Evolutionary conservation across 2,113 vertebrate species (phyloP), one percentile per base, ranked within the genome.

Genomic region (Phoxinus phoxinus): DNA sequence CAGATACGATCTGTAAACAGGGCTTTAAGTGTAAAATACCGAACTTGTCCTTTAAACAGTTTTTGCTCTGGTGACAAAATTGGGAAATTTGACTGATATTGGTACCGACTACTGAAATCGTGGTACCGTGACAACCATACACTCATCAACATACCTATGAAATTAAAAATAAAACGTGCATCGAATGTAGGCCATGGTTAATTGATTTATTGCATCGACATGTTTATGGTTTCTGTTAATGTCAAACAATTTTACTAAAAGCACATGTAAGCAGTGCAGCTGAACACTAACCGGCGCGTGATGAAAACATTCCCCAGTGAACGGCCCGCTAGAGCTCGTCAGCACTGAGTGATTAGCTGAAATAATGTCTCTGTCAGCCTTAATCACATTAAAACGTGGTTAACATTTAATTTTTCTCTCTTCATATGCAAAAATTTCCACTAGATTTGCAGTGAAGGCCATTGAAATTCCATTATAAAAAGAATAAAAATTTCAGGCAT

Each of bases 401-500:
- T 98, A 99, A 99, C 98, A 97, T 99, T 98, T 98, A 98, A 98
- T 98, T 98, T 99, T 98, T 97, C 97, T 96, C 94, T 98, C 97
- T 99, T 99, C 97, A 98, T 99, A 99, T 99, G 98, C 97, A 96
- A 97, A 97, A 98, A 97, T 99, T 99, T 99, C 98, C 98, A 98
- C 96, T 98, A 99, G 97, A 98, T 99, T 99, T 99, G 97, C 97
- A 97, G 95, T 96, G 95, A 94, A 98, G 97, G 97, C 97, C 97
- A 98, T 99, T 99, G 98, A 97, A 99, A 98, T 99, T 97, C 97
- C 97, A 99, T 99, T 98, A 99, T 95, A 97, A 98, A 97, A 97
- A 99, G 97, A 99, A 99, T 99, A 98, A 99, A 99, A 99, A 99
- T 98, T 98, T 99, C 97, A 99, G 97, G 97, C 98, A 96, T 97